Evolutionary conservation across 37 sponge, comb jelly and placozoan species (phyloP), one percentile per base, ranked within the genome.

Genomic region (Theonella swinhoei): DNA sequence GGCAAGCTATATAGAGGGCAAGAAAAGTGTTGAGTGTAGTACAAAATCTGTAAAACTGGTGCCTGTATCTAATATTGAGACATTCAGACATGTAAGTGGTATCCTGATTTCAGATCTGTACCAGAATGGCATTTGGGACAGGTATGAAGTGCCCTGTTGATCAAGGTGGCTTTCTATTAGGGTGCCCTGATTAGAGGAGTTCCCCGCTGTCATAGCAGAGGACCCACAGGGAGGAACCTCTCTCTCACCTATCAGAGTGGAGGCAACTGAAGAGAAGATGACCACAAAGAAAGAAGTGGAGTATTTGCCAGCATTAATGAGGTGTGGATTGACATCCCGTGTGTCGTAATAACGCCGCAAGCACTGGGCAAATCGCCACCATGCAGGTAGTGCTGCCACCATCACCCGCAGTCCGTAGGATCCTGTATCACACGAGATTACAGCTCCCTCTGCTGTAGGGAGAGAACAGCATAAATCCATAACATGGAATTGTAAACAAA

Each of bases 281-380:
- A 94, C 93, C 1, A 94, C 97, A 68, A 92, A 78, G 71, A 97
- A 89, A 0, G 95, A 72, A 4, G 97, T 89, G 74, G 89, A 92
- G 72, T 97, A 97, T 42, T 97, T 97, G 9, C 93, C 95, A 75
- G 95, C 97, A 42, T 97, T 97, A 80, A 89, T 79, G 39, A 91
- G 81, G 69, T 97, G 97, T n/a, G 90, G 91, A 70, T 87, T 86
- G 47, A 63, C 81, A 39, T 88, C 70, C 39, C 71, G 80, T 26
- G 92, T 90, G 80, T 78, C 83, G 42, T 70, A 75, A 77, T 90
- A 97, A n/a, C 95, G 83, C 54, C 93, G 67, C 38, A 97, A 34
- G 62, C 95, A 97, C 67, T 97, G 98, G 35, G 91, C 91, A 70
- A 97, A 94, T 19, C 98, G 58, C 70, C 87, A 95, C 91, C 95